Evolutionary conservation across 2,113 vertebrate genomes (phyloP).

Genomic region (Megaleporinus macrocephalus): DNA sequence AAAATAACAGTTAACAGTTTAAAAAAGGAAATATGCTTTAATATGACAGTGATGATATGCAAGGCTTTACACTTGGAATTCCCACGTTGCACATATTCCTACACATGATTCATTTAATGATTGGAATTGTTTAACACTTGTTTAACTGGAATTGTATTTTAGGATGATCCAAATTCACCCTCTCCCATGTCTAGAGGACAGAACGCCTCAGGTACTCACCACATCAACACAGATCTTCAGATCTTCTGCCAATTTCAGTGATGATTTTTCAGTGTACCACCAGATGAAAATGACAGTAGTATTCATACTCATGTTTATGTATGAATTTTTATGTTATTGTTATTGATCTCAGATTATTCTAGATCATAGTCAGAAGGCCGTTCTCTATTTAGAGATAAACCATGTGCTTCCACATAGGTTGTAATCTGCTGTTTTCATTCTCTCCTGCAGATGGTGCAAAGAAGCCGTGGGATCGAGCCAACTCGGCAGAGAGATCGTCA

Average conservation of each 20-base stretch:
- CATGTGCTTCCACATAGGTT: not conserved
- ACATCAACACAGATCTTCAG: not conserved
- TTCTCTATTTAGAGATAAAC: not conserved
- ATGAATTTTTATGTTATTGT: not conserved
- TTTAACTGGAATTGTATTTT: too few species aligned
- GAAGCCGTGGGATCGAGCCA: conserved; percentile 97
- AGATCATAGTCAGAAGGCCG: not conserved
- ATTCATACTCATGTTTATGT: not conserved
- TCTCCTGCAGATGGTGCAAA: conserved; percentile 84
- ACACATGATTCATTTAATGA: not conserved
- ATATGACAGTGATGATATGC: not conserved
- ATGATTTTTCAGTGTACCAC: not conserved
- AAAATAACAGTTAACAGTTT: too few species aligned
- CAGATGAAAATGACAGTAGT: not conserved
- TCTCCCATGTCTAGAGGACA: conserved; percentile 83
- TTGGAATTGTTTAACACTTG: conserved; percentile 7
- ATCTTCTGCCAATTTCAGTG: not conserved
- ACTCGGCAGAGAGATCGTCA: conserved; percentile 92
- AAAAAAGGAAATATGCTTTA: too few species aligned
- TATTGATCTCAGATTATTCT: not conserved
- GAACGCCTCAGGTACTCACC: conserved; percentile 83
- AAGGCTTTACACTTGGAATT: not conserved
- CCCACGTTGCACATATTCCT: not conserved
- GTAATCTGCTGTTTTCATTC: conserved; percentile 4
- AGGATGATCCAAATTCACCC: conserved; percentile 89